These are phyloP conservation scores for Scaptomyza graminum DNA, from an alignment of 1,140 invertebrate species.

Conservation along the genomic window DNA sequence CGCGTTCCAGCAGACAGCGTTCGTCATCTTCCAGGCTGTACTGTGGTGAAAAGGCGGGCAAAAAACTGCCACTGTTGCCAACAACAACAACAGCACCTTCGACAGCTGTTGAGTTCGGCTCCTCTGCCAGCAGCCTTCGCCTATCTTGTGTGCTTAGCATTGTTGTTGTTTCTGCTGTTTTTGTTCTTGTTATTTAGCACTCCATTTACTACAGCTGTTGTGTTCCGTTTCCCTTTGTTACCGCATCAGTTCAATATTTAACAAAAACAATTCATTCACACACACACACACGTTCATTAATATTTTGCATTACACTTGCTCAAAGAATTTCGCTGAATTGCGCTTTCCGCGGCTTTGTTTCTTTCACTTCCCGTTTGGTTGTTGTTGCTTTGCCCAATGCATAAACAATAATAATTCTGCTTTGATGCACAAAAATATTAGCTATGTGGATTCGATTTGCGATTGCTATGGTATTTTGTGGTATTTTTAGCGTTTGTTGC, in stretches of 20 bases:
- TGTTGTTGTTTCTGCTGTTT: not conserved
- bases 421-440: not conserved
- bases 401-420: constrained; percentile 46
- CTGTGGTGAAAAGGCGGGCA: constrained; percentile 59
- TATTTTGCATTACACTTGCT: not conserved
- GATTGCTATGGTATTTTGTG: constrained; percentile 18
- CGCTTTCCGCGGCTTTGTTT: not conserved
- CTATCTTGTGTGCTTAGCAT: constrained; percentile 25
- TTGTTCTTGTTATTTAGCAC: constrained; percentile 2
- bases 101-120: constrained; percentile 9
- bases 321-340: constrained; percentile 12
- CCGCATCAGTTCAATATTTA: constrained; percentile 17
- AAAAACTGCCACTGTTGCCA: constrained; percentile 29
- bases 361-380: constrained; percentile 7
- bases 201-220: constrained; percentile 29
- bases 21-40: constrained; percentile 36
- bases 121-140: constrained; percentile 29
- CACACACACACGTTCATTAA: not conserved
- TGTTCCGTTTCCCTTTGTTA: constrained; percentile 1
- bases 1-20: constrained; percentile 41
- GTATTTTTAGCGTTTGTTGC: not conserved
- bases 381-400: constrained; percentile 12
- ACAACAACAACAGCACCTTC: not conserved
- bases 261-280: constrained; percentile 10
- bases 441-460: not conserved